Evolutionary conservation across 2,888 invertebrate species (phyloP), one percentile per base, ranked within the genome.

Genomic region (Rhaphigaster nebulosa): DNA sequence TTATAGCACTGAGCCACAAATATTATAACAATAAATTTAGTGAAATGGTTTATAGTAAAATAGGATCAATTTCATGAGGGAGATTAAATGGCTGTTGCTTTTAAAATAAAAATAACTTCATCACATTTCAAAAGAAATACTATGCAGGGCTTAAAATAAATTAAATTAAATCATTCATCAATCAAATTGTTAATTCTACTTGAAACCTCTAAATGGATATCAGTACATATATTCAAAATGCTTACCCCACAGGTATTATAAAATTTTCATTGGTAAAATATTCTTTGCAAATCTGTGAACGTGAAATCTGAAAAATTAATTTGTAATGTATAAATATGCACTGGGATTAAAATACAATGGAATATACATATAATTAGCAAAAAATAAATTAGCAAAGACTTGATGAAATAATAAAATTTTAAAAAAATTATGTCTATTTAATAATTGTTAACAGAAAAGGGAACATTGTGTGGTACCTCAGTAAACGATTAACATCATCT

Each of bases 181-280:
- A 60, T n/a, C 12, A n/a, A 60, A 60, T 65, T 5, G 65, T 65
- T 34, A 65, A 13, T 34, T 26, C 10, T 56, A 29, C 65, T 65
- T 34, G 18, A 65, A 65, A 65, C 18, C 4, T 65, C 29, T 18
- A 70, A 12, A 84, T 84, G 5, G n/a, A 15, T 84, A 50, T n/a
- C 45, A 26, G 4, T 50, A 15, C n/a, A 84, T 45, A 0, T 50
- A 84, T 26, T 84, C 1, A 45, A 84, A 84, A 45, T 84, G 45
- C 84, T 50, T 84, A 84, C 84, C 84, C 41, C 0, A 41, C 41
- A 80, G 80, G 13, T 84, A 45, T 38, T n/a, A 26, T 1, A 26
- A n/a, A 84, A 50, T 84, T 41, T 84, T 84, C 84, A 84, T 45
- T n/a, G 45, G 84, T 84, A 50, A 45, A 84, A 84, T 41, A 84